Evolutionary conservation across 2,113 vertebrate species (phyloP).

Genomic region (Lophius piscatorius): DNA sequence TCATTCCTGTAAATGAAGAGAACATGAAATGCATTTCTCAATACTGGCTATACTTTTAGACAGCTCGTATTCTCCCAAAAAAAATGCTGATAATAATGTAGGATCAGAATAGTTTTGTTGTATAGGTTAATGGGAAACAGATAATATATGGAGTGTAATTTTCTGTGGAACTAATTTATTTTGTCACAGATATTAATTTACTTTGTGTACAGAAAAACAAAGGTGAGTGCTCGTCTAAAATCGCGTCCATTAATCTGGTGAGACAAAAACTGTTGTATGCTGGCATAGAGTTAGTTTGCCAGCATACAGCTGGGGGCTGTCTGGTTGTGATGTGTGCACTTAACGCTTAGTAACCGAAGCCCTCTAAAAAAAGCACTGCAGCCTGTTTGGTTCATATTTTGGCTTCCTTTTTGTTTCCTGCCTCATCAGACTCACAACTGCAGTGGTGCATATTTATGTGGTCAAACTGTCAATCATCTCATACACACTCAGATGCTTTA

Average conservation of each 20-base stretch:
- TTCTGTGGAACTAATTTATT: background rate
- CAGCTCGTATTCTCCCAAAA: background rate
- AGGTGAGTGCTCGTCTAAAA: background rate
- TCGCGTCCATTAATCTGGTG: no score
- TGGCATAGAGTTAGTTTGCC: constrained; percentile 44
- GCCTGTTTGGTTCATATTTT: constrained; percentile 73
- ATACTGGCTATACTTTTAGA: background rate
- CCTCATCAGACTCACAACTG: constrained; percentile 60
- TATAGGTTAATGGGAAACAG: background rate
- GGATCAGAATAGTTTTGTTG: background rate
- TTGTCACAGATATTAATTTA: no score
- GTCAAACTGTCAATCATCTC: constrained; percentile 30
- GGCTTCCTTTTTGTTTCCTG: constrained; percentile 85
- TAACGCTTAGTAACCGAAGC: constrained; percentile 75
- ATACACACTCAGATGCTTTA: constrained; percentile 25
- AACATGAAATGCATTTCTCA: constrained; percentile 4
- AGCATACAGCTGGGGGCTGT: constrained; percentile 57
- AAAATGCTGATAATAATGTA: background rate
- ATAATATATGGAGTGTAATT: background rate
- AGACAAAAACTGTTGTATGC: constrained; percentile 37
- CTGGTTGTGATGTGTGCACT: constrained; percentile 50
- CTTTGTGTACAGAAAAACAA: no score
- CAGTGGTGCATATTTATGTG: constrained; percentile 46
- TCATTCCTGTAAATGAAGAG: constrained; percentile 80
- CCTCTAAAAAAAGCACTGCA: constrained; percentile 80